Percentiles rank a stretch among this genome's conserved stretches.
phyloP scores from a whole-genome alignment of 2,888 invertebrate genomes.

The Xylocampa areola region DNA sequence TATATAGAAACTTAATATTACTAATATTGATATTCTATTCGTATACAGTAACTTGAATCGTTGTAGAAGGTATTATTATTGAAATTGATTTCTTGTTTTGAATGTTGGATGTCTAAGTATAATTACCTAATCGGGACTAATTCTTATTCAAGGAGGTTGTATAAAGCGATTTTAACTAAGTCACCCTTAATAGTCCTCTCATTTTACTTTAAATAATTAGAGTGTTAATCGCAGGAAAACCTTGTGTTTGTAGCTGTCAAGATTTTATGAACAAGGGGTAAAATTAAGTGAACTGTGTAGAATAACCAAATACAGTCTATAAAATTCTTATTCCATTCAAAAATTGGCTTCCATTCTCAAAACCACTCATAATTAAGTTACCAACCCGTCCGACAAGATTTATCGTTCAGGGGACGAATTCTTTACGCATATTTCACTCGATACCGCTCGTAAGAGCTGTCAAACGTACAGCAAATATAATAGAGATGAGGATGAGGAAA shows the following conservation, averaged over 20 bases:
- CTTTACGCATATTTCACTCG: conserved; percentile 18
- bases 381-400: conserved; percentile 18
- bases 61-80: conserved; percentile 11
- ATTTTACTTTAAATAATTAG: neutral
- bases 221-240: neutral
- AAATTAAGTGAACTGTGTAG: neutral
- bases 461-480: conserved; percentile 21
- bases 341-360: conserved; percentile 27
- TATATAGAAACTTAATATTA: conserved; percentile 31
- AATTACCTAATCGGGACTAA: conserved; percentile 19
- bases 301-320: conserved; percentile 11
- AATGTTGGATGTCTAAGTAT: conserved; percentile 12
- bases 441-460: conserved; percentile 12
- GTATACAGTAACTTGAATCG: conserved; percentile 30
- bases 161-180: conserved; percentile 1
- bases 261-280: conserved; percentile 7
- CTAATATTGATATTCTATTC: conserved; percentile 34
- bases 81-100: conserved; percentile 19
- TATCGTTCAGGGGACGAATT: conserved; percentile 34
- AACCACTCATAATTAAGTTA: conserved; percentile 45
- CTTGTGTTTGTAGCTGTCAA: neutral
- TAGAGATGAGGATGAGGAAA: conserved; percentile 11
- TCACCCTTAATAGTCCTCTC: neutral
- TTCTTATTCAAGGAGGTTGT: conserved; percentile 10
- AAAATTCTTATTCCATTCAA: conserved; percentile 14